Evolutionary conservation across 2,113 vertebrate genomes (phyloP).

Genomic region (Sturnira hondurensis): DNA sequence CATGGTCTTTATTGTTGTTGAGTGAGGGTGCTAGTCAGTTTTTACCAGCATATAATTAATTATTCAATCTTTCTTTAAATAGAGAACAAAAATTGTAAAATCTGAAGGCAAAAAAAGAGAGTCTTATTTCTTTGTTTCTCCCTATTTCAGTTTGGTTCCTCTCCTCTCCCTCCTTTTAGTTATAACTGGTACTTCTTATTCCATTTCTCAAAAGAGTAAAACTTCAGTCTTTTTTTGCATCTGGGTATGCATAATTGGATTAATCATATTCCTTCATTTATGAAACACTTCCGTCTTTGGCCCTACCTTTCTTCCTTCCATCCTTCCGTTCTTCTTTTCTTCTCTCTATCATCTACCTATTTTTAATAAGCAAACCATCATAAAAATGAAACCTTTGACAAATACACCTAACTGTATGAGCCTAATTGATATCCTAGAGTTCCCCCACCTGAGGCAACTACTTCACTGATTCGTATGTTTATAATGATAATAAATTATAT

Average conservation of each 20-base stretch:
- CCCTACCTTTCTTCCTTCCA: not conserved
- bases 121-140: not conserved
- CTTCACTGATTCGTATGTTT: not conserved
- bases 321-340: too few species aligned
- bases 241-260: not conserved
- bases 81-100: not conserved
- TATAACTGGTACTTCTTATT: not conserved
- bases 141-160: not conserved
- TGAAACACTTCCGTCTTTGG: not conserved
- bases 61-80: not conserved
- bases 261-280: not conserved
- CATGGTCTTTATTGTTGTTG: not conserved
- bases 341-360: not conserved
- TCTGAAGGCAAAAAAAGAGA: not conserved
- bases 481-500: too few species aligned
- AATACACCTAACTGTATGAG: not conserved
- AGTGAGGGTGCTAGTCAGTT: not conserved
- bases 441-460: not conserved
- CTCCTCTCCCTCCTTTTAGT: too few species aligned
- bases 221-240: not conserved
- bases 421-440: not conserved
- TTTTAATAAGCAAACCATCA: not conserved
- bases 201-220: not conserved
- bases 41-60: not conserved
- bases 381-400: not conserved